Percentiles rank a stretch among this genome's conserved stretches.
phyloP scores from a whole-genome alignment of 2,888 invertebrate genomes.

The Helleia helle region DNA sequence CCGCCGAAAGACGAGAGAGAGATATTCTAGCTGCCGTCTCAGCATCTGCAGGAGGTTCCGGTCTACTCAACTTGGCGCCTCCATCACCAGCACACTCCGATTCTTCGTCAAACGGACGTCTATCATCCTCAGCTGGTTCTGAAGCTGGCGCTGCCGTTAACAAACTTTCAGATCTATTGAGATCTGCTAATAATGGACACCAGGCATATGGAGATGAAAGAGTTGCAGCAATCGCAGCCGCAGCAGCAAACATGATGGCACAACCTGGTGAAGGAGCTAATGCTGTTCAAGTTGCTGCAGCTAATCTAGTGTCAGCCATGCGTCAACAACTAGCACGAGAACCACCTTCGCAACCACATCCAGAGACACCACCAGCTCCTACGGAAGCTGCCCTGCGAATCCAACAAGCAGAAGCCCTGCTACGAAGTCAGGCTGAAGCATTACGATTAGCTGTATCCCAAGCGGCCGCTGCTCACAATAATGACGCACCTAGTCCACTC shows the following conservation, averaged over 20 bases:
- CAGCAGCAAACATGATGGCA: slow-evolving; percentile 75
- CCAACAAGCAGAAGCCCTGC: slow-evolving; percentile 86
- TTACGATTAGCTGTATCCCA: slow-evolving; percentile 86
- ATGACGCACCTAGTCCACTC: slow-evolving; percentile 51
- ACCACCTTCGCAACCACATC: slow-evolving; percentile 79
- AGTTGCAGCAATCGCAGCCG: slow-evolving; percentile 82
- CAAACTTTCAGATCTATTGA: slow-evolving; percentile 73
- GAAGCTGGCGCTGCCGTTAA: slow-evolving; percentile 79
- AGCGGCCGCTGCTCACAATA: slow-evolving; percentile 73
- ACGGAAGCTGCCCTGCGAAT: slow-evolving; percentile 82
- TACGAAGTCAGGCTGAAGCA: slow-evolving; percentile 90
- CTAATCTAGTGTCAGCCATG: slow-evolving; percentile 85
- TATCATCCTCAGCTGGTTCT: slow-evolving; percentile 86
- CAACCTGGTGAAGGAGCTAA: slow-evolving; percentile 76
- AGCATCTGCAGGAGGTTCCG: slow-evolving; percentile 77
- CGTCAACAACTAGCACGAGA: slow-evolving; percentile 73
- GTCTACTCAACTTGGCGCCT: slow-evolving; percentile 81
- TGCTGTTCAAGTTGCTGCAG: slow-evolving; percentile 82
- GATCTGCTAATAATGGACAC: slow-evolving; percentile 77
- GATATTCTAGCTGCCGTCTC: slow-evolving; percentile 83
- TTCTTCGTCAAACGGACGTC: slow-evolving; percentile 87
- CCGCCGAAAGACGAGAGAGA: slow-evolving; percentile 90
- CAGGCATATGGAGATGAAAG: slow-evolving; percentile 78
- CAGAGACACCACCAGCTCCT: slow-evolving; percentile 85
- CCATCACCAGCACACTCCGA: slow-evolving; percentile 91